Evolutionary conservation across 2,888 invertebrate species (phyloP).

Genomic region (Zeuzera pyrina): DNA sequence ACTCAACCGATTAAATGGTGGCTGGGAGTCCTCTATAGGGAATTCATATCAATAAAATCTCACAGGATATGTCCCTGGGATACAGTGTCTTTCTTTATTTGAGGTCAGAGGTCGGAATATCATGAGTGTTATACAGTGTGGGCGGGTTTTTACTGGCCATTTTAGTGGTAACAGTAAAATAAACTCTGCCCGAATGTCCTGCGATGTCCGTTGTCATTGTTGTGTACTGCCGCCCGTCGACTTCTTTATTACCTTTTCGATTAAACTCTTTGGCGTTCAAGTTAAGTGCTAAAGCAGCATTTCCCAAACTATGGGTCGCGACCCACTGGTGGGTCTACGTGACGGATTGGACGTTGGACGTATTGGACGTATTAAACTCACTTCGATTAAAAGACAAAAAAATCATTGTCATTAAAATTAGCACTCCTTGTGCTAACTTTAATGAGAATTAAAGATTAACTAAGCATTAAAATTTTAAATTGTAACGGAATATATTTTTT

Average conservation of each 20-base stretch:
- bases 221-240: slow-evolving; percentile 32
- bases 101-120: slow-evolving; percentile 63
- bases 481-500: no score
- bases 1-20: background rate
- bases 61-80: slow-evolving; percentile 13
- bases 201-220: slow-evolving; percentile 48
- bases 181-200: slow-evolving; percentile 52
- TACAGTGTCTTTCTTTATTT: slow-evolving; percentile 33
- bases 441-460: no score
- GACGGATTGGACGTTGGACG: no score
- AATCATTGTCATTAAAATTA: no score
- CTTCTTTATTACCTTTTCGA: slow-evolving; percentile 47
- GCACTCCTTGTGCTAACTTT: no score
- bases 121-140: slow-evolving; percentile 54
- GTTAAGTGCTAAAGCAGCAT: slow-evolving; percentile 21
- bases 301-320: no score
- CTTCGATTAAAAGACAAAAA: no score
- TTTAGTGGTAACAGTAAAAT: slow-evolving; percentile 60
- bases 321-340: no score
- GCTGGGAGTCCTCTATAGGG: no score
- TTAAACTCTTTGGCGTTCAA: slow-evolving; percentile 45
- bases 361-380: no score
- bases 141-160: slow-evolving; percentile 63
- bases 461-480: no score
- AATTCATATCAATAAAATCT: slow-evolving; percentile 24